Evolutionary conservation across 2,797 vertebrate genomes (phyloP).

Genomic region (Amphiprion clarkii): DNA sequence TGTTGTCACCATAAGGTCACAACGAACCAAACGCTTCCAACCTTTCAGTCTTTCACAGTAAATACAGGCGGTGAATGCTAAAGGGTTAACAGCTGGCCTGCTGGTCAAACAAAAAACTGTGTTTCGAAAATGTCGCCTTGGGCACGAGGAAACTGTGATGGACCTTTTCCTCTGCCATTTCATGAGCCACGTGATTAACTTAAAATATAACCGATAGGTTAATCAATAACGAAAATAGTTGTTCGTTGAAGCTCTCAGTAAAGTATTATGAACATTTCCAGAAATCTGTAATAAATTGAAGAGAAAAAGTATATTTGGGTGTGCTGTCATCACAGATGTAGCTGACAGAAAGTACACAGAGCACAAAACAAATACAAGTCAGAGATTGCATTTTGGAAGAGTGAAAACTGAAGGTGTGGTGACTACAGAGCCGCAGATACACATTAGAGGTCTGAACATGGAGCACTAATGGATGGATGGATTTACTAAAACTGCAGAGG

Average conservation of each 20-base stretch:
- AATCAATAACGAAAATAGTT: background rate
- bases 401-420: background rate
- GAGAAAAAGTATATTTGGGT: background rate
- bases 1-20: too few species aligned
- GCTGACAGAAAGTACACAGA: background rate
- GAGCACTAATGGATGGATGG: slow-evolving; percentile 14
- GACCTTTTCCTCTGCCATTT: background rate
- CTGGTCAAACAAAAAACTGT: too few species aligned
- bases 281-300: background rate
- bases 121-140: too few species aligned
- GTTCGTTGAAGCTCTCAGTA: too few species aligned
- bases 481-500: background rate
- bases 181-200: background rate
- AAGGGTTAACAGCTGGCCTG: too few species aligned
- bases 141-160: background rate
- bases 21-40: too few species aligned
- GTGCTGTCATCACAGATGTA: background rate
- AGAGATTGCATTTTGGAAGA: background rate
- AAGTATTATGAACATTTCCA: background rate
- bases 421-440: background rate
- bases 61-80: background rate
- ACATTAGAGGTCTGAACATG: background rate
- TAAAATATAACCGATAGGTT: background rate
- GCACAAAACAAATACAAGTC: background rate
- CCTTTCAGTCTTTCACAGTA: too few species aligned